Percentiles rank a stretch among this genome's conserved stretches.
These are phyloP conservation scores for Bubo scandiacus DNA, from an alignment of 2,113 vertebrate genomes.

Conservation along the genomic window DNA sequence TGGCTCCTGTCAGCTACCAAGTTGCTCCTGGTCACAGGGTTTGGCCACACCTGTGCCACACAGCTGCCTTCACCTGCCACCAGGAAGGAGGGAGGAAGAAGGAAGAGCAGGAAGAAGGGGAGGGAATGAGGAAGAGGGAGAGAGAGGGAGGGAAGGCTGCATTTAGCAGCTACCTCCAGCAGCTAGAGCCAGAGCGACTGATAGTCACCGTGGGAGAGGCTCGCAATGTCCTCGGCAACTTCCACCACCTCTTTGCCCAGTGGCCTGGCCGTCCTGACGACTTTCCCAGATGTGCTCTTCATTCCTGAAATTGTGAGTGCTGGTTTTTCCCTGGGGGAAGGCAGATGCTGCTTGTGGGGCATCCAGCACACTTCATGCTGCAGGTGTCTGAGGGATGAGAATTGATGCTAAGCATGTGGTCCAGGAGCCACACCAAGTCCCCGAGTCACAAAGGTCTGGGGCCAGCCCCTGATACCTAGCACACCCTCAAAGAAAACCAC, in stretches of 20 bases:
- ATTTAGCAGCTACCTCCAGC: neutral
- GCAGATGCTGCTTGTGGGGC: neutral
- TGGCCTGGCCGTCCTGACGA: neutral
- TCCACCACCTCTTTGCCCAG: neutral
- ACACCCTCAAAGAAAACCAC: neutral
- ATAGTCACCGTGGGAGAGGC: neutral
- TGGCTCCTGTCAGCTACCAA: neutral
- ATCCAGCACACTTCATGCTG: accelerated
- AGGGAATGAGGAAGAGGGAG: neutral
- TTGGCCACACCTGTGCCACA: neutral
- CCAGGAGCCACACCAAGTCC: accelerated
- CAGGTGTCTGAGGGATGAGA: neutral
- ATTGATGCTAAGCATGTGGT: accelerated
- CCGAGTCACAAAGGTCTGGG: neutral
- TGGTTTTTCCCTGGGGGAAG: neutral
- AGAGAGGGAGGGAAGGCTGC: neutral
- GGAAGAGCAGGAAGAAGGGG: neutral
- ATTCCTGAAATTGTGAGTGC: slow-evolving; percentile 55
- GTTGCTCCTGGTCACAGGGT: neutral
- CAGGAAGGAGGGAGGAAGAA: neutral
- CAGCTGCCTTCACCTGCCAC: neutral
- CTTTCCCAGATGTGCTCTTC: slow-evolving; percentile 56
- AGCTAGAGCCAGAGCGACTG: neutral
- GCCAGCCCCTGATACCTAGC: no score
- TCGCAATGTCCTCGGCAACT: neutral